Percentiles rank a stretch among this genome's conserved stretches.
Conservation (phyloP, 2,113 vertebrate species). For the Odocoileus hemionus region DNA sequence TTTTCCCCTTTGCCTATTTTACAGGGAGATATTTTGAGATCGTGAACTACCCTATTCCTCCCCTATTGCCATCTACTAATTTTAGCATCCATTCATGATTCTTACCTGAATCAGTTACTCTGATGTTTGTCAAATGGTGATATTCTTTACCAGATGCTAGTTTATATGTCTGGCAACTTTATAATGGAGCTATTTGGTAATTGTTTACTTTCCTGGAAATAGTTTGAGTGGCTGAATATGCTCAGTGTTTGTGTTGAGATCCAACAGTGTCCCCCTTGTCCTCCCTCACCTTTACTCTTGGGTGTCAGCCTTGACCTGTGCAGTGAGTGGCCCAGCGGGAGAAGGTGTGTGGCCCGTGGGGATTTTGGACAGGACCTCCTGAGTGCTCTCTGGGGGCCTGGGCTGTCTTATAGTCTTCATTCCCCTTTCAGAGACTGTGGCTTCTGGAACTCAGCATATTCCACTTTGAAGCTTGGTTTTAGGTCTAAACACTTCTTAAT, state of each 20-base stretch:
- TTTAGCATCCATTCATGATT: neutral
- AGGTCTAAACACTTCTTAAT: neutral
- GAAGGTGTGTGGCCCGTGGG: neutral
- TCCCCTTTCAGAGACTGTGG: neutral
- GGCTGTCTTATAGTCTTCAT: neutral
- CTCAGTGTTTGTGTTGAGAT: neutral
- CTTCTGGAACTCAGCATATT: neutral
- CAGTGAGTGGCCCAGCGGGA: neutral
- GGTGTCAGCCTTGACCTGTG: neutral
- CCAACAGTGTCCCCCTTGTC: neutral
- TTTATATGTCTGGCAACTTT: neutral
- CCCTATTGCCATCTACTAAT: neutral
- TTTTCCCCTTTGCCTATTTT: neutral
- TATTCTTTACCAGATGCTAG: neutral
- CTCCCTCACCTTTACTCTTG: neutral
- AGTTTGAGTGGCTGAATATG: neutral
- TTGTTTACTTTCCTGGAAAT: neutral
- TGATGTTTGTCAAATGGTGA: neutral
- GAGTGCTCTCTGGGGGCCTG: neutral
- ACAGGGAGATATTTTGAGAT: neutral
- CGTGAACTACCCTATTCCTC: neutral
- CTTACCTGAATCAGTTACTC: neutral
- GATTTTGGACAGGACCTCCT: neutral
- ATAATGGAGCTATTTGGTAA: neutral
- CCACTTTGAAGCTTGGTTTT: neutral